Conservation (phyloP, 2,113 vertebrate genomes). For the Oreochromis tanganicae region DNA sequence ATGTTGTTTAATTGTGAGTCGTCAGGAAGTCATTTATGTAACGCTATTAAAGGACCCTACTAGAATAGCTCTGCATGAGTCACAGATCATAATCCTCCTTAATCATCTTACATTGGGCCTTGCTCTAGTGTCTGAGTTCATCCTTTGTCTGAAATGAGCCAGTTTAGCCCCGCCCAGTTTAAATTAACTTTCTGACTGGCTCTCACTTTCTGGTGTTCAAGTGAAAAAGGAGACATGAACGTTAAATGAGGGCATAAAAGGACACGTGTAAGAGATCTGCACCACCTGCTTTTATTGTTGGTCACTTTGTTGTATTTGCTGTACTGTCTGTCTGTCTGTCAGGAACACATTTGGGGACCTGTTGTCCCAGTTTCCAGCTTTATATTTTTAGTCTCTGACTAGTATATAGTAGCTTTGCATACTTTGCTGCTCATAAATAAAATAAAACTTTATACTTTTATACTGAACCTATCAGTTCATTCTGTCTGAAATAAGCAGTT, state of each 20-base stretch:
- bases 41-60: background rate
- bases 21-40: background rate
- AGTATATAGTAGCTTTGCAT: background rate
- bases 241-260: fast-evolving
- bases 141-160: background rate
- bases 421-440: background rate
- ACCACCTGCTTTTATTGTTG: background rate
- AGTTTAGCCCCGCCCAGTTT: background rate
- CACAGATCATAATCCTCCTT: fast-evolving
- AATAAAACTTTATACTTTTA: background rate
- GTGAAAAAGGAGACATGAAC: fast-evolving
- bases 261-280: background rate
- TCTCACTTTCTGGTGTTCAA: background rate
- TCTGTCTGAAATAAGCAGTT: background rate
- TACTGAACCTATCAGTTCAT: background rate
- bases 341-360: background rate
- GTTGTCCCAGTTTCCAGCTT: fast-evolving
- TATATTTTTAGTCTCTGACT: background rate
- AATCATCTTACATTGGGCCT: background rate
- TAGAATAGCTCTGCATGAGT: background rate
- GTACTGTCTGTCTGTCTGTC: background rate
- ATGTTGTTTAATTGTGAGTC: background rate
- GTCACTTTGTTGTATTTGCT: background rate
- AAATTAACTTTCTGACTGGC: background rate
- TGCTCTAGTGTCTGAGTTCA: background rate